Evolutionary conservation across 2,888 invertebrate species (phyloP).

Genomic region (Lepidochrysops patricia): DNA sequence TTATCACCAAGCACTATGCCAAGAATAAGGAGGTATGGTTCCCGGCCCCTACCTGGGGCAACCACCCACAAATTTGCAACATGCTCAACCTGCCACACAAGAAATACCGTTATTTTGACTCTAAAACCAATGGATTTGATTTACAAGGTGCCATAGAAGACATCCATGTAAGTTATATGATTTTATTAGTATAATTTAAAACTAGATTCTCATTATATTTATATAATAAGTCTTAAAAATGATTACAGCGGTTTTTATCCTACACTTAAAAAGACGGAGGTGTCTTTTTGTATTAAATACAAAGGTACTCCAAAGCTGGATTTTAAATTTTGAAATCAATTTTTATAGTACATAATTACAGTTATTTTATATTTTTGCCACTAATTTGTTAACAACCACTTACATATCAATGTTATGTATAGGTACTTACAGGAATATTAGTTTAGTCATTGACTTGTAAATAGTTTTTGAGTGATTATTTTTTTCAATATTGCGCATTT

Average conservation of each 20-base stretch:
- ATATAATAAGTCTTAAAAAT: not conserved
- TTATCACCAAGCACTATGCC: slow-evolving; percentile 86
- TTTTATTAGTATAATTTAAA: not conserved
- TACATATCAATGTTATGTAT: no score
- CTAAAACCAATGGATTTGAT: slow-evolving; percentile 94
- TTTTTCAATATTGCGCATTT: no score
- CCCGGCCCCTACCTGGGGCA: slow-evolving; percentile 98
- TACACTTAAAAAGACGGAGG: not conserved
- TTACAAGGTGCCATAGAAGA: slow-evolving; percentile 92
- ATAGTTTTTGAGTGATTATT: no score
- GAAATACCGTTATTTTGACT: slow-evolving; percentile 94
- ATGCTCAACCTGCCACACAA: slow-evolving; percentile 89
- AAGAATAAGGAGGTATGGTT: slow-evolving; percentile 89
- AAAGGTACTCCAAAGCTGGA: no score
- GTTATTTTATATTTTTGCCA: no score
- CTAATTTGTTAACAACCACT: no score
- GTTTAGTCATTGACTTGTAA: no score
- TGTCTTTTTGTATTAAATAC: no score
- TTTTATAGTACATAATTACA: no score
- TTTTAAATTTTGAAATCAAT: no score
- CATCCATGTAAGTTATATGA: slow-evolving; percentile 78
- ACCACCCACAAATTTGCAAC: slow-evolving; percentile 96
- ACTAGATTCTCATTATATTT: not conserved
- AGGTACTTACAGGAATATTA: no score
- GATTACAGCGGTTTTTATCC: not conserved